Evolutionary conservation across 2,888 invertebrate genomes (phyloP).

Genomic region (Polymixis flavicincta): DNA sequence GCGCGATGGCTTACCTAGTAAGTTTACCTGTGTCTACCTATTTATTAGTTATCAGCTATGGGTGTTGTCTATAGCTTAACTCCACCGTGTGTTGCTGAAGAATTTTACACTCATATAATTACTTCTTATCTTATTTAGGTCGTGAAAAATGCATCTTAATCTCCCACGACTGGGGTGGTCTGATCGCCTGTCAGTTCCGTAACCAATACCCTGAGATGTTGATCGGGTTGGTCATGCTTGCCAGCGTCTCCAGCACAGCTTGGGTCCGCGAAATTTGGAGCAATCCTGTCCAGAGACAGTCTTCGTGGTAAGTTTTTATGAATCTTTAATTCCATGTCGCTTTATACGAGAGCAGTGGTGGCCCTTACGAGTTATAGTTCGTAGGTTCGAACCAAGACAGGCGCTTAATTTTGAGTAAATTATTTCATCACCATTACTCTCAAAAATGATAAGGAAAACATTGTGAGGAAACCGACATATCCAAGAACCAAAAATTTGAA

Average conservation of each 20-base stretch:
- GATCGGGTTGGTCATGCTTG: constrained; percentile 88
- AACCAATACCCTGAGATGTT: constrained; percentile 89
- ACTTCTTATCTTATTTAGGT: constrained; percentile 76
- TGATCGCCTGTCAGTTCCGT: constrained; percentile 90
- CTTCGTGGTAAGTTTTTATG: constrained; percentile 84
- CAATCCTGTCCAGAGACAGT: constrained; percentile 82
- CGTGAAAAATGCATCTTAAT: constrained; percentile 90
- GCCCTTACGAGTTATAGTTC: no score
- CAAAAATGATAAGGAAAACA: no score
- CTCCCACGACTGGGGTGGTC: constrained; percentile 93
- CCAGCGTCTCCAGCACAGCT: constrained; percentile 87
- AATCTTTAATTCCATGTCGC: background rate
- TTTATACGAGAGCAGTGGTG: no score
- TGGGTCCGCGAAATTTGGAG: constrained; percentile 82
- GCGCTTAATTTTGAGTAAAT: no score
- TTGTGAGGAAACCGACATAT: no score
- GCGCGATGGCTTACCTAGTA: background rate
- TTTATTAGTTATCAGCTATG: background rate
- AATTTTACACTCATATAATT: background rate
- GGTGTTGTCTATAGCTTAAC: background rate
- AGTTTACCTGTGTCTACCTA: background rate
- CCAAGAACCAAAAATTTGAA: no score
- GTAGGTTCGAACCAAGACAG: no score
- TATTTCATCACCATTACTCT: no score
- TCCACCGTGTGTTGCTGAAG: background rate